Conservation (phyloP, 2,113 vertebrate species). For the Podarcis muralis region DNA sequence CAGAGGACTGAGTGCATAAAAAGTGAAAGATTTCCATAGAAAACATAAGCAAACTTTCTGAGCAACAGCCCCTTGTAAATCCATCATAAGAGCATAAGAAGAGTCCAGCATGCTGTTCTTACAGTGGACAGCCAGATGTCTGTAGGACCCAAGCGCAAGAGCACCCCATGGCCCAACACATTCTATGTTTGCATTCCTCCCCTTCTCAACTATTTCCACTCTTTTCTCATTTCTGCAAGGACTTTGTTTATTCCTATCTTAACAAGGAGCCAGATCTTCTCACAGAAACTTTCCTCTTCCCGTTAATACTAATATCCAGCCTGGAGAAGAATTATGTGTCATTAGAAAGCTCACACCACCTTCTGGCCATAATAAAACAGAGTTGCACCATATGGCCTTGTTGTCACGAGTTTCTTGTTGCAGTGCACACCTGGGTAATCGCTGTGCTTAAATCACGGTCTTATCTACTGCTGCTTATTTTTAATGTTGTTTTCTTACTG, state of each 20-base stretch:
- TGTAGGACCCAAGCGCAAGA: too few relatives aligned
- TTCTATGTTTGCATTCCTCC: neutral
- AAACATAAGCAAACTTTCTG: neutral
- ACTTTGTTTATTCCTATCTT: neutral
- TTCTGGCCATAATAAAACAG: neutral
- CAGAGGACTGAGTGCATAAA: neutral
- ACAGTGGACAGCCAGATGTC: too few relatives aligned
- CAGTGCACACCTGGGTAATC: too few relatives aligned
- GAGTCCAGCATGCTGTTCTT: too few relatives aligned
- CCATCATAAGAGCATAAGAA: neutral
- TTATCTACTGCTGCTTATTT: too few relatives aligned
- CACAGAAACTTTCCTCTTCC: neutral
- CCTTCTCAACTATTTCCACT: too few relatives aligned
- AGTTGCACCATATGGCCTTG: neutral
- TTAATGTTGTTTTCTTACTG: too few relatives aligned
- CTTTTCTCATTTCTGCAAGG: neutral
- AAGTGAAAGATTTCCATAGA: neutral
- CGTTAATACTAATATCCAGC: neutral
- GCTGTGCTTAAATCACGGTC: too few relatives aligned
- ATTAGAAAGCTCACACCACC: neutral
- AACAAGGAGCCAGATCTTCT: neutral
- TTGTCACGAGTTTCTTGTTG: neutral
- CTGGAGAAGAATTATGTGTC: neutral
- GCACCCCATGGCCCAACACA: neutral
- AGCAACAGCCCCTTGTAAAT: neutral